phyloP scores from a whole-genome alignment of 2,797 vertebrate species.

The Discoglossus pictus region DNA sequence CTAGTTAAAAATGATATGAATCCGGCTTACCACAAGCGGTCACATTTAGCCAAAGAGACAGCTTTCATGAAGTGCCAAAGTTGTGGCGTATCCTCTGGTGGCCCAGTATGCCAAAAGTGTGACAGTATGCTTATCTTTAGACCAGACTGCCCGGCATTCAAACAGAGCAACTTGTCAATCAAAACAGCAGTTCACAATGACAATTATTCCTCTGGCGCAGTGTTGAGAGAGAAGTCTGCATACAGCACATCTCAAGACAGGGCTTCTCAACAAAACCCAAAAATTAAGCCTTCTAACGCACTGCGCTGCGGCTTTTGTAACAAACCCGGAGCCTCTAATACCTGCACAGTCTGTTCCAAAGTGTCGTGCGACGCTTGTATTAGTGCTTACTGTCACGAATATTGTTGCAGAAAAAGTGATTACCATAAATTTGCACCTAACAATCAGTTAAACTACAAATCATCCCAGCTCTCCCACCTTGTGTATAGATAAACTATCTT shows the following conservation, averaged over 20 bases:
- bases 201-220: slow-evolving; percentile 55
- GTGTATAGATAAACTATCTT: slow-evolving; percentile 84
- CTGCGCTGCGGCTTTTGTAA: slow-evolving; percentile 94
- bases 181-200: slow-evolving; percentile 64
- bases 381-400: slow-evolving; percentile 86
- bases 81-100: slow-evolving; percentile 80
- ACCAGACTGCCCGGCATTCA: slow-evolving; percentile 64
- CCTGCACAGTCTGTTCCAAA: slow-evolving; percentile 97
- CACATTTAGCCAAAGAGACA: slow-evolving; percentile 74
- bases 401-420: slow-evolving; percentile 91
- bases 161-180: slow-evolving; percentile 66
- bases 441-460: slow-evolving; percentile 94
- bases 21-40: slow-evolving; percentile 69
- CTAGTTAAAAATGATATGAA: slow-evolving; percentile 67
- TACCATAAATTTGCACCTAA: slow-evolving; percentile 94
- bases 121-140: slow-evolving; percentile 63
- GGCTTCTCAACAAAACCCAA: slow-evolving; percentile 63
- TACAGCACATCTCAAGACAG: slow-evolving; percentile 64
- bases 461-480: slow-evolving; percentile 87
- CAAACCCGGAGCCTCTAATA: slow-evolving; percentile 87
- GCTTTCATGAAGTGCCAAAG: slow-evolving; percentile 81
- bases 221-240: slow-evolving; percentile 65
- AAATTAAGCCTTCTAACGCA: slow-evolving; percentile 59
- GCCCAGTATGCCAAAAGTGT: slow-evolving; percentile 89
- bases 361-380: slow-evolving; percentile 93